Percentiles rank a stretch among this genome's conserved stretches.
phyloP scores from a whole-genome alignment of 2,888 invertebrate genomes.

The Sarcophaga carnaria region DNA sequence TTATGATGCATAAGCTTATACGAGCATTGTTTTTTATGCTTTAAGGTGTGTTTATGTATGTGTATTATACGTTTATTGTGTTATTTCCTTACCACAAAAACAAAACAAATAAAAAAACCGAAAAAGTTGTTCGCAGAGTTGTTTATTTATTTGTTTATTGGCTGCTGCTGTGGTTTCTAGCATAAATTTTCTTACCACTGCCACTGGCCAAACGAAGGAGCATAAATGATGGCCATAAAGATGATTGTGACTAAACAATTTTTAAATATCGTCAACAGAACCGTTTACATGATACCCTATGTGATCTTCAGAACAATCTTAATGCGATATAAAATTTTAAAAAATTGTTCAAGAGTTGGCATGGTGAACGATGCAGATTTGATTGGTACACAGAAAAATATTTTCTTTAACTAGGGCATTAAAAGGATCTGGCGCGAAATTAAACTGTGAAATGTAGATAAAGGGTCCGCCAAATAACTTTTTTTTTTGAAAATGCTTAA shows the following conservation, averaged over 20 bases:
- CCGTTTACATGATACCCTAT: too few relatives aligned
- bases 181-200: neutral
- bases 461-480: too few relatives aligned
- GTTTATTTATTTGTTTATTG: neutral
- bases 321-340: too few relatives aligned
- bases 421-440: too few relatives aligned
- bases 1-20: neutral
- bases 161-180: neutral
- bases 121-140: neutral
- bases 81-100: neutral
- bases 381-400: too few relatives aligned
- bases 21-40: neutral
- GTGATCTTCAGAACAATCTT: too few relatives aligned
- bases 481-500: too few relatives aligned
- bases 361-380: too few relatives aligned
- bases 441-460: too few relatives aligned
- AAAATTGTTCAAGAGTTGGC: too few relatives aligned
- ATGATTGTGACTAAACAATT: neutral
- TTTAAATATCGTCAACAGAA: neutral
- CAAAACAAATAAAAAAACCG: neutral
- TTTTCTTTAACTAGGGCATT: too few relatives aligned
- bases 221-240: neutral
- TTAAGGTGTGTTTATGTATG: neutral
- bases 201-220: neutral
- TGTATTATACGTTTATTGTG: neutral